Percentiles rank a stretch among this genome's conserved stretches.
Conservation (phyloP, 2,113 vertebrate species). For the Myrmophylax atrothorax region DNA sequence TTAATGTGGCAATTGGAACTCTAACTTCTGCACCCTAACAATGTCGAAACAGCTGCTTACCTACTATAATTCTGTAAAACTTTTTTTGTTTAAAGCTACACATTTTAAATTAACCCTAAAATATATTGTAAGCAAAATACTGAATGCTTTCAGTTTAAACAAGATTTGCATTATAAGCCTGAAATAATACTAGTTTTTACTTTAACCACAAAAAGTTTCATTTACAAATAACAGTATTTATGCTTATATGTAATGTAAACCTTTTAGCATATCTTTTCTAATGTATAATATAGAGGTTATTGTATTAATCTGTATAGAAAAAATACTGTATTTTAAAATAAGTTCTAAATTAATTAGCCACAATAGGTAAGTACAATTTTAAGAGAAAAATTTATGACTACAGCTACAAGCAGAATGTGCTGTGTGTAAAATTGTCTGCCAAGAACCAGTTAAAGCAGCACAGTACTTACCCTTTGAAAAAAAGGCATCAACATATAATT, state of each 20-base stretch:
- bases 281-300: conserved; percentile 59
- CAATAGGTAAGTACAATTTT: conserved; percentile 35
- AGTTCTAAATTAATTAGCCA: conserved; percentile 58
- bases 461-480: conserved; percentile 81
- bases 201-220: conserved; percentile 67
- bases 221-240: conserved; percentile 66
- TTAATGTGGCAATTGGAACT: conserved; percentile 69
- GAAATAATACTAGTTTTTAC: conserved; percentile 60
- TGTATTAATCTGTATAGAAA: conserved; percentile 56
- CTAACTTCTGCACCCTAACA: conserved; percentile 71
- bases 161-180: conserved; percentile 69
- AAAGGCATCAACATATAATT: conserved; percentile 73
- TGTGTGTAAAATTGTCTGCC: conserved; percentile 35
- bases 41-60: conserved; percentile 70
- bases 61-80: conserved; percentile 58
- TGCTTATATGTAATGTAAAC: conserved; percentile 54
- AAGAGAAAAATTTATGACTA: background rate
- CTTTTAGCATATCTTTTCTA: conserved; percentile 55
- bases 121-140: conserved; percentile 74
- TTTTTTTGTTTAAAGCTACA: conserved; percentile 60
- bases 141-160: conserved; percentile 65
- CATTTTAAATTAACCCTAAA: conserved; percentile 67
- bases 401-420: background rate
- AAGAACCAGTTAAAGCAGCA: conserved; percentile 65
- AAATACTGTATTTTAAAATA: conserved; percentile 25